Conservation (phyloP, 1,140 invertebrate genomes). For the Tetranychus cinnabarinus region DNA sequence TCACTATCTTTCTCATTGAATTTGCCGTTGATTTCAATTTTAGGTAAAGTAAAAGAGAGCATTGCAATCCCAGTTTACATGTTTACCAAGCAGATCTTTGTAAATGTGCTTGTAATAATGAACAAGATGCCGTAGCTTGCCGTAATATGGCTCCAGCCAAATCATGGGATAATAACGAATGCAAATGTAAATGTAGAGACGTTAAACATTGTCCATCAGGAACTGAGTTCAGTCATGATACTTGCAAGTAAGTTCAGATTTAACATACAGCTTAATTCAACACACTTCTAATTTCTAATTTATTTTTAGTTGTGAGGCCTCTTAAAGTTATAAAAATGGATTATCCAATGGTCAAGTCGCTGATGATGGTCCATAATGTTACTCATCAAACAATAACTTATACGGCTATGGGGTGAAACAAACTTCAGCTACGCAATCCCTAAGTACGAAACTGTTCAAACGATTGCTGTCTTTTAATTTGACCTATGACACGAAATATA, state of each 20-base stretch:
- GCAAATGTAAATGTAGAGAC: conserved; percentile 1
- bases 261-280: not conserved
- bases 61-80: conserved; percentile 1
- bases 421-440: no score
- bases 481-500: no score
- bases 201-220: conserved; percentile 1
- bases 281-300: no score
- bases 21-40: not conserved
- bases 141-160: not conserved
- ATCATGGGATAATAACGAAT: not conserved
- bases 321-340: no score
- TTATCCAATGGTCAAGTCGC: no score
- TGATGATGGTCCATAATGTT: no score
- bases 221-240: not conserved
- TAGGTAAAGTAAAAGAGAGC: not conserved
- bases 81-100: not conserved
- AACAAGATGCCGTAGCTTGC: not conserved
- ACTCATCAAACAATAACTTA: no score
- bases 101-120: not conserved
- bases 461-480: no score
- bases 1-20: not conserved
- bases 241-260: conserved; percentile 1
- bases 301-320: no score
- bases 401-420: no score
- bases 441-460: no score